Conservation (phyloP, 92 coral and sea anemone genomes). For the Porites cylindrica region DNA sequence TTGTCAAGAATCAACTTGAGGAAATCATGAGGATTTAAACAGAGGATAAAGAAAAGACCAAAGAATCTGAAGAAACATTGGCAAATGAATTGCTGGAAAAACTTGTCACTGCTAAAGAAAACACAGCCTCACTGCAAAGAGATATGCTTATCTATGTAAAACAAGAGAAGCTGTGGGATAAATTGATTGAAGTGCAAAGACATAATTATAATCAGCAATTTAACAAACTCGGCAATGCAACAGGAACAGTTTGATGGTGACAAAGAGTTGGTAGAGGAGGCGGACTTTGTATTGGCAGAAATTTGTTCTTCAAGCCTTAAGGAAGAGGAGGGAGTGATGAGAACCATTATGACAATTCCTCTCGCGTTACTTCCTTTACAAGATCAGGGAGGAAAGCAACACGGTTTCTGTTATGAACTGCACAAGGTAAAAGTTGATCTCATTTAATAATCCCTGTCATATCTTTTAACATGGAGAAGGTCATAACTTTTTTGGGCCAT, state of each 20-base stretch:
- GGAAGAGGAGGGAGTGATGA: conserved; percentile 39
- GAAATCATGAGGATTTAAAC: conserved; percentile 35
- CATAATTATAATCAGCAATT: conserved; percentile 23
- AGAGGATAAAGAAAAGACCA: conserved; percentile 36
- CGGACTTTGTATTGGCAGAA: conserved; percentile 38
- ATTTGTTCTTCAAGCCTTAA: conserved; percentile 50
- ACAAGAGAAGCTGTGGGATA: conserved; percentile 56
- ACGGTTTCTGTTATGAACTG: too few species aligned
- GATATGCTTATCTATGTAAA: conserved; percentile 41
- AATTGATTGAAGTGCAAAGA: conserved; percentile 44
- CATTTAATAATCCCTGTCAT: conserved; percentile 31
- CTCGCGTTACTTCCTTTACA: too few species aligned
- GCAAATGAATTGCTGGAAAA: conserved; percentile 30
- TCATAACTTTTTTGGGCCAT: not conserved
- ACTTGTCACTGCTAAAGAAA: conserved; percentile 31
- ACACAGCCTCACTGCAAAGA: conserved; percentile 23
- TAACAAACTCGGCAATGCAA: conserved; percentile 30
- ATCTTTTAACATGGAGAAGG: conserved; percentile 28
- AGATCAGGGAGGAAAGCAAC: too few species aligned
- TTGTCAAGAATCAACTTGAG: conserved; percentile 44
- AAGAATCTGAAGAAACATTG: conserved; percentile 36
- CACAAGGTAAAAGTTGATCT: not conserved
- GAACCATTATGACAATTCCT: not conserved
- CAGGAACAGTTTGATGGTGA: conserved; percentile 38
- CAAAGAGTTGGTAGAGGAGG: conserved; percentile 15